Percentiles rank a stretch among this genome's conserved stretches.
Conservation (phyloP, 2,888 invertebrate species). For the Lordiphosa andalusiaca region DNA sequence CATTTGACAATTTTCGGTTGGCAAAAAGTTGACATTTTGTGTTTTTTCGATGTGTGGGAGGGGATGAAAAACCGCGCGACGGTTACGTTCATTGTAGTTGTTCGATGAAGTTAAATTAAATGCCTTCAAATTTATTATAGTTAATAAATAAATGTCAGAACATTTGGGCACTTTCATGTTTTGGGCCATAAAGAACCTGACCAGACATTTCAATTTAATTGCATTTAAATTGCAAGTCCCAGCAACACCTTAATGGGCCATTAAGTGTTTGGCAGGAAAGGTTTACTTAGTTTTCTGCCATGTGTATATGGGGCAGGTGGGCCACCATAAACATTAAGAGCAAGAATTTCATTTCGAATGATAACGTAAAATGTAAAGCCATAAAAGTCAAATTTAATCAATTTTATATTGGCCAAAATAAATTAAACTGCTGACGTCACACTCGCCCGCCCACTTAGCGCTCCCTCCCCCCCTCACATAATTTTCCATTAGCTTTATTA, state of each 20-base stretch:
- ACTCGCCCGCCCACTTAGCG: conserved; percentile 1
- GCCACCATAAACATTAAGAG: conserved; percentile 52
- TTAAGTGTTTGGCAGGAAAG: conserved; percentile 42
- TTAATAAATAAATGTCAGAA: conserved; percentile 61
- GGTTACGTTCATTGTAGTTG: conserved; percentile 39
- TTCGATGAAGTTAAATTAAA: conserved; percentile 49
- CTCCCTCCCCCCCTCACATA: conserved; percentile 32
- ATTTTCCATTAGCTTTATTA: conserved; percentile 76
- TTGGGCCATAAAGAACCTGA: conserved; percentile 43
- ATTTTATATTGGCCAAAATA: conserved; percentile 30
- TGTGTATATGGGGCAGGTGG: conserved; percentile 48
- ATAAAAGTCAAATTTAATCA: conserved; percentile 57
- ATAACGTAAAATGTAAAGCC: conserved; percentile 24
- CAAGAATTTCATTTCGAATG: conserved; percentile 41
- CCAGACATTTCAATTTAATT: conserved; percentile 58
- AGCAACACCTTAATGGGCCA: conserved; percentile 64
- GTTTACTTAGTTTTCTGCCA: conserved; percentile 44
- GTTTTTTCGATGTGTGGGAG: conserved; percentile 19
- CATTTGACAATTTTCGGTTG: conserved; percentile 69
- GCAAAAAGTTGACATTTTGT: conserved; percentile 60
- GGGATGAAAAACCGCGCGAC: conserved; percentile 46
- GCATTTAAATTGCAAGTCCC: conserved; percentile 59
- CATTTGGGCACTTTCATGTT: conserved; percentile 55
- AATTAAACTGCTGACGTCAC: conserved; percentile 7
- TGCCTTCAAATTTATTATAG: conserved; percentile 60